These are phyloP conservation scores for Parazoanthus atlanticus DNA, from an alignment of 92 coral and sea anemone species.

Conservation along the genomic window DNA sequence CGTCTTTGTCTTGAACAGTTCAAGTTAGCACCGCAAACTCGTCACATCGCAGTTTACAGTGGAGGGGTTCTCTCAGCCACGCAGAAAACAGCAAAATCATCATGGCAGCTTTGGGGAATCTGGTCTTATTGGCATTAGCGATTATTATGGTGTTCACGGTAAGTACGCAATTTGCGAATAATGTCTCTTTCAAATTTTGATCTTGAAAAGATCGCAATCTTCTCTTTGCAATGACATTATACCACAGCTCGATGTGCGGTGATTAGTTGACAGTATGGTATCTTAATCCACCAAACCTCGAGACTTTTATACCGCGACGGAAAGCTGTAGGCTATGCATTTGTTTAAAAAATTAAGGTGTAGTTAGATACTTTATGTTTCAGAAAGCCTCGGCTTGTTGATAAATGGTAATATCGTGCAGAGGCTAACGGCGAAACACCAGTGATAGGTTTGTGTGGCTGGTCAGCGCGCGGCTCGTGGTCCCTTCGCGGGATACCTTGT, in stretches of 20 bases:
- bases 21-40: conserved; percentile 7
- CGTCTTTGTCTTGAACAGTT: conserved; percentile 31
- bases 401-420: neutral
- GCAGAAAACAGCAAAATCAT: conserved; percentile 11
- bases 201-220: conserved; percentile 18
- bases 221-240: neutral
- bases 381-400: neutral
- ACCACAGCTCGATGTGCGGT: neutral
- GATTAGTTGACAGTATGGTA: neutral
- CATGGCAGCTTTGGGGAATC: conserved; percentile 22
- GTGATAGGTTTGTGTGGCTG: neutral
- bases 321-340: neutral
- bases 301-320: neutral
- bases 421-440: neutral
- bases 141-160: conserved; percentile 15
- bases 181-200: neutral
- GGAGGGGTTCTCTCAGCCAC: neutral
- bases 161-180: neutral
- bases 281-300: neutral
- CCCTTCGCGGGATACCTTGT: neutral
- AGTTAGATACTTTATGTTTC: neutral
- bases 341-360: neutral
- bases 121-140: neutral
- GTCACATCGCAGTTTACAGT: conserved; percentile 20
- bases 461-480: neutral